These are phyloP conservation scores for Ciconia stormi DNA, from an alignment of 2,113 vertebrate genomes.

Conservation along the genomic window DNA sequence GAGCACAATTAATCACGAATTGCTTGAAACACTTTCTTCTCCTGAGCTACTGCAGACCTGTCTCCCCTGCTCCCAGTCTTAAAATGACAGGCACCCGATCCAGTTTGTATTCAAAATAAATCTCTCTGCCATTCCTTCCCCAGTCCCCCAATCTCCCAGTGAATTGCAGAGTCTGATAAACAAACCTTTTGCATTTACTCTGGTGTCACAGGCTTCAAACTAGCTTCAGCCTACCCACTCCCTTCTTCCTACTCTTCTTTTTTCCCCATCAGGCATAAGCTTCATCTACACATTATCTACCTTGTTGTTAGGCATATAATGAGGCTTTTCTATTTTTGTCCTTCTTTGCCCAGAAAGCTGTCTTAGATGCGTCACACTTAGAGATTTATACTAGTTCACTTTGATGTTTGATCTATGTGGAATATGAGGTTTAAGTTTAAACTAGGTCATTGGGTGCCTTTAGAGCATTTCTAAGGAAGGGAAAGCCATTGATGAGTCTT, in stretches of 20 bases:
- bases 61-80: neutral
- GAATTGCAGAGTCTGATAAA: neutral
- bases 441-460: slow-evolving; percentile 29
- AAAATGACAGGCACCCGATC: neutral
- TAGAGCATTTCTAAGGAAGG: slow-evolving; percentile 11
- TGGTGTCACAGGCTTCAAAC: neutral
- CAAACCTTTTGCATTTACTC: neutral
- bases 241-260: neutral
- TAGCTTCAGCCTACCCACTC: neutral
- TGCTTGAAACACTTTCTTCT: slow-evolving; percentile 26
- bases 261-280: neutral
- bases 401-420: neutral
- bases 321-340: slow-evolving; percentile 31
- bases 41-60: neutral
- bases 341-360: neutral
- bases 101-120: neutral
- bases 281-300: slow-evolving; percentile 15
- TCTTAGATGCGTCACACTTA: neutral
- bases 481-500: neutral
- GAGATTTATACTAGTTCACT: neutral
- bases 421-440: neutral
- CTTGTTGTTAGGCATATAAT: slow-evolving; percentile 23
- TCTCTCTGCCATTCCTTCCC: neutral
- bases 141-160: neutral
- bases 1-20: slow-evolving; percentile 64